These are phyloP conservation scores for Callyntrura guangdongensis DNA, from an alignment of 2,888 invertebrate genomes.

Conservation along the genomic window DNA sequence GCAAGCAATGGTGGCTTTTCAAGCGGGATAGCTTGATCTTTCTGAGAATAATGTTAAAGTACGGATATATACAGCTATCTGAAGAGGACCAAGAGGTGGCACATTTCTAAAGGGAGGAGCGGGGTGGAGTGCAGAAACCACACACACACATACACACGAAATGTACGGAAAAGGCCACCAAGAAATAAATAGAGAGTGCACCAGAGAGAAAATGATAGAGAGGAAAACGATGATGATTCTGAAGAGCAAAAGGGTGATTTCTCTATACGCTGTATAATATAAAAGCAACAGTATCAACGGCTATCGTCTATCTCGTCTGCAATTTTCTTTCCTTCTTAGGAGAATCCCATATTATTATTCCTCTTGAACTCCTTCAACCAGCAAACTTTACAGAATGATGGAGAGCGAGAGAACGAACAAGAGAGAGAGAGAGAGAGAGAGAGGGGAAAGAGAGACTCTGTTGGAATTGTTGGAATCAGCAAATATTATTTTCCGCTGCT, in stretches of 20 bases:
- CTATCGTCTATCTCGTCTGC: background rate
- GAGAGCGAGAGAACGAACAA: background rate
- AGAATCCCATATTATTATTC: background rate
- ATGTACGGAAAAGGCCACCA: background rate
- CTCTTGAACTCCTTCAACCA: background rate
- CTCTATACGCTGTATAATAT: background rate
- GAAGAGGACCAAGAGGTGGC: conserved; percentile 21
- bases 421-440: background rate
- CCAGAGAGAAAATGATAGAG: background rate
- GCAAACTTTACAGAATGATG: background rate
- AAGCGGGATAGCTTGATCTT: background rate
- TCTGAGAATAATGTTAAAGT: conserved; percentile 20
- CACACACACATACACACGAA: background rate
- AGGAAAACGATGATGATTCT: background rate
- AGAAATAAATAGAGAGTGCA: background rate
- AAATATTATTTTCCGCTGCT: background rate
- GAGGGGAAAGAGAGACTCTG: background rate
- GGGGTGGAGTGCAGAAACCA: conserved; percentile 27
- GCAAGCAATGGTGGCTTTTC: conserved; percentile 15
- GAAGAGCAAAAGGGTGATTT: no score
- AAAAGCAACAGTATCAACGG: background rate
- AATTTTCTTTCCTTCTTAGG: background rate
- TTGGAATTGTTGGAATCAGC: conserved; percentile 29
- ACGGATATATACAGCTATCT: no score
- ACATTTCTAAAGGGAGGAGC: conserved; percentile 34